Conservation (phyloP, 1,140 invertebrate genomes). For the Drosophila lini region DNA sequence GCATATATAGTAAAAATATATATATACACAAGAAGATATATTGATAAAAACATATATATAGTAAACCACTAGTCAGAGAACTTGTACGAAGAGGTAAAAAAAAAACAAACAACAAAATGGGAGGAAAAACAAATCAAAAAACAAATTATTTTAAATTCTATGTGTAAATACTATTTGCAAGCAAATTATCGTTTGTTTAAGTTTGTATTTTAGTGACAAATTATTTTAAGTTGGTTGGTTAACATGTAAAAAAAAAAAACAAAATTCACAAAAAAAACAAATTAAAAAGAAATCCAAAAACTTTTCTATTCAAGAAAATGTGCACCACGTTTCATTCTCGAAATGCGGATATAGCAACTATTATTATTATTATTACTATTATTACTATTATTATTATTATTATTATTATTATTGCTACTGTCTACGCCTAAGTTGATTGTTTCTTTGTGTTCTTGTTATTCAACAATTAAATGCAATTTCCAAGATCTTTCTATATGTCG, state of each 20-base stretch:
- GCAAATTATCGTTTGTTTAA: slow-evolving; percentile 54
- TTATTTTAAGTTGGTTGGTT: slow-evolving; percentile 56
- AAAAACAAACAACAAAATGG: slow-evolving; percentile 12
- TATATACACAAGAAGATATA: slow-evolving; percentile 27
- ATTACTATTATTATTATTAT: neutral
- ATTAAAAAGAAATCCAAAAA: slow-evolving; percentile 30
- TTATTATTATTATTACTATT: slow-evolving; percentile 7
- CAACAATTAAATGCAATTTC: slow-evolving; percentile 27
- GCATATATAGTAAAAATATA: slow-evolving; percentile 38
- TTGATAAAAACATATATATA: slow-evolving; percentile 20
- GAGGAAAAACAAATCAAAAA: slow-evolving; percentile 34
- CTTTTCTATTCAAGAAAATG: slow-evolving; percentile 25
- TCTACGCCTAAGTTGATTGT: slow-evolving; percentile 49
- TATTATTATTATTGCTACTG: slow-evolving; percentile 25
- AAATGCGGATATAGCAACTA: slow-evolving; percentile 49
- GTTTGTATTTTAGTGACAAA: slow-evolving; percentile 59
- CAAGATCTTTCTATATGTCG: slow-evolving; percentile 23
- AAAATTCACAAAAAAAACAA: slow-evolving; percentile 5
- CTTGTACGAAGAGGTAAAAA: slow-evolving; percentile 28
- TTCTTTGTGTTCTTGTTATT: slow-evolving; percentile 47
- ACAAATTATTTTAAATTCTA: slow-evolving; percentile 39
- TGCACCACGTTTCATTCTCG: slow-evolving; percentile 69
- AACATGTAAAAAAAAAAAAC: slow-evolving; percentile 24
- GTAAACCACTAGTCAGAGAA: slow-evolving; percentile 69
- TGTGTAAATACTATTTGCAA: slow-evolving; percentile 56